Evolutionary conservation across 1,140 invertebrate genomes (phyloP).

Genomic region (Hyposmocoma kahamanoa): DNA sequence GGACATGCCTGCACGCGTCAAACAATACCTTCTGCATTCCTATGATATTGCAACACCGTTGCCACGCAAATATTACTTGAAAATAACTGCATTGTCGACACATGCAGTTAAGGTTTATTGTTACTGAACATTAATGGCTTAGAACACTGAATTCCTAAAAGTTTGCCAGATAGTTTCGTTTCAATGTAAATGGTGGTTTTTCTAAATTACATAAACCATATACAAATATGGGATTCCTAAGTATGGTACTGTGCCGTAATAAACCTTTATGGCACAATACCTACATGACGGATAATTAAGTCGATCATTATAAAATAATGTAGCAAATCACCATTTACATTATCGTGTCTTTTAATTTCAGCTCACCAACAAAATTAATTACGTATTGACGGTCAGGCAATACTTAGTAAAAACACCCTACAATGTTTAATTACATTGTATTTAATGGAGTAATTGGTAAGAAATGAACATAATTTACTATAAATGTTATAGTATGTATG

Average conservation of each 20-base stretch:
- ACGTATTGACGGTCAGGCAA: conserved; percentile 37
- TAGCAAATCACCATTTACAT: conserved; percentile 35
- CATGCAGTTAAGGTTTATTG: no score
- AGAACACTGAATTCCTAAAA: background rate
- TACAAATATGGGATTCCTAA: no score
- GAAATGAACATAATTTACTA: conserved; percentile 33
- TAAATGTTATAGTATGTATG: conserved; percentile 25
- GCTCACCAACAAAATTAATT: conserved; percentile 31
- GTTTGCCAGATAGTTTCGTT: conserved; percentile 37
- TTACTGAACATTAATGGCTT: conserved; percentile 7
- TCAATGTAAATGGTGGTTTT: conserved; percentile 37
- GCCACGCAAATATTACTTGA: no score
- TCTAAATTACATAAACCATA: no score
- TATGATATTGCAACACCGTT: no score
- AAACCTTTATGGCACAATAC: no score
- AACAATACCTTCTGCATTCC: no score
- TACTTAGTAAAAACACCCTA: conserved; percentile 23
- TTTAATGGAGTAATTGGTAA: conserved; percentile 57
- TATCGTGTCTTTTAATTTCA: conserved; percentile 38
- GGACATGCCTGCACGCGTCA: no score
- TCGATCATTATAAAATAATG: no score
- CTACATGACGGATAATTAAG: no score
- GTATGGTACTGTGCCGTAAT: no score
- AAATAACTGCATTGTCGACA: no score
- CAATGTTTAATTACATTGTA: conserved; percentile 27